A percentile compares a stretch with the other conserved stretches of the same genome.
phyloP scores from a whole-genome alignment of 1,140 invertebrate genomes.

The Caerostris darwini region DNA sequence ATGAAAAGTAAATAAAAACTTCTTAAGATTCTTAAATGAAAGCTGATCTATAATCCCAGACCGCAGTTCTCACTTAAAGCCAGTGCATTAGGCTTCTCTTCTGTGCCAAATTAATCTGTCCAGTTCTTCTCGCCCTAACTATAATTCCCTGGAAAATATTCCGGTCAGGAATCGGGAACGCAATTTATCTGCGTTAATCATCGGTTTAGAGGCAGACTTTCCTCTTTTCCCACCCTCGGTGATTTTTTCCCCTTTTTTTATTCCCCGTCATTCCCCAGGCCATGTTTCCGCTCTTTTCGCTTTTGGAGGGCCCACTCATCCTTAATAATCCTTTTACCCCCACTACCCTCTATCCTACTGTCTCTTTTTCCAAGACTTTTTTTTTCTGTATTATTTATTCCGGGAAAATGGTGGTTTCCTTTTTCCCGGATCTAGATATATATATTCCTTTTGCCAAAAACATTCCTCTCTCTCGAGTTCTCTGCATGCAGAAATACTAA shows the following conservation, averaged over 20 bases:
- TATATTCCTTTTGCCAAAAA: not conserved
- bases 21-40: too few species aligned
- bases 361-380: not conserved
- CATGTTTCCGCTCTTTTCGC: constrained; percentile 57
- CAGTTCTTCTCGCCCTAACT: not conserved
- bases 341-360: not conserved
- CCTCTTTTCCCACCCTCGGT: not conserved
- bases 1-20: too few species aligned
- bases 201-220: not conserved
- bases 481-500: not conserved
- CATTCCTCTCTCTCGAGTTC: not conserved
- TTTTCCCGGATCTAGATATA: not conserved
- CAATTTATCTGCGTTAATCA: constrained; percentile 55
- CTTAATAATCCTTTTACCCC: constrained; percentile 56
- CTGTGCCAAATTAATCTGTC: constrained; percentile 1
- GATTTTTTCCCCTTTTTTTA: not conserved
- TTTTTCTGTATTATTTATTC: not conserved
- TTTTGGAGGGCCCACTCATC: constrained; percentile 55
- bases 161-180: not conserved
- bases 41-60: too few species aligned
- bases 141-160: not conserved
- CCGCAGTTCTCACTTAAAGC: too few species aligned
- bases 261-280: constrained; percentile 2
- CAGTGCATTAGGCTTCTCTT: not conserved
- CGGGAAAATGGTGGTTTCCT: not conserved